Evolutionary conservation across 2,113 vertebrate genomes (phyloP), one percentile per base, ranked within the genome.

Genomic region (Ginglymostoma cirratum): DNA sequence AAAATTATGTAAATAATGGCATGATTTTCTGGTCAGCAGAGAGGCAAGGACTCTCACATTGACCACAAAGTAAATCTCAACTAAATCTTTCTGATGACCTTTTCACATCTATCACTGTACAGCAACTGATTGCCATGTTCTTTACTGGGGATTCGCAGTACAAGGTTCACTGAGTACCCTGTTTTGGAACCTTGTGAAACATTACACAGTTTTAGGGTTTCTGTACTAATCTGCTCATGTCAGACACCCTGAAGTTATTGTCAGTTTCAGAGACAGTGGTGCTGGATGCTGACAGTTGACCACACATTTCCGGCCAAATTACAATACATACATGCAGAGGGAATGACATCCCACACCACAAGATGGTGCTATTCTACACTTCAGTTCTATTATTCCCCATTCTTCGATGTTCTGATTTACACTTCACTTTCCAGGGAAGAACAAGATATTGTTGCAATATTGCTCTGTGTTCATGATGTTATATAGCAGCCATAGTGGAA

Each of bases 321-420:
- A 34, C 21, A 69, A 21, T 34, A 72, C 27, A 72, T 70, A 34
- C 30, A 42, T 76, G 69, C 27, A 72, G 24, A 34, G 10, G 19
- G 38, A 69, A 69, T 70, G 21, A 69, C 5, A 30, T 72, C 8
- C 30, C 34, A 19, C 27, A 48, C 94, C 94, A 95, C 67, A 27
- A 52, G 66, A 72, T 70, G 94, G 94, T 72, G 69, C 94, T 48
- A 19, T 95, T 76, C 27, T 30, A 95, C 69, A 93, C 45, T 95
- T 38, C 67, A 34, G 38, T 95, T n/a, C 27, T 6, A 95, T 34
- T 27, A 72, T 76, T 48, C 42, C 93, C 38, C 61, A 45, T 45
- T 95, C 93, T 95, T 48, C 34, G n/a, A 30, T 38, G 38, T 65
- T 93, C 30, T 66, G 67, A 34, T 70, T 90, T 90, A 52, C 45